Conservation (phyloP, 1,140 invertebrate genomes). For the Saccostrea cuccullata region DNA sequence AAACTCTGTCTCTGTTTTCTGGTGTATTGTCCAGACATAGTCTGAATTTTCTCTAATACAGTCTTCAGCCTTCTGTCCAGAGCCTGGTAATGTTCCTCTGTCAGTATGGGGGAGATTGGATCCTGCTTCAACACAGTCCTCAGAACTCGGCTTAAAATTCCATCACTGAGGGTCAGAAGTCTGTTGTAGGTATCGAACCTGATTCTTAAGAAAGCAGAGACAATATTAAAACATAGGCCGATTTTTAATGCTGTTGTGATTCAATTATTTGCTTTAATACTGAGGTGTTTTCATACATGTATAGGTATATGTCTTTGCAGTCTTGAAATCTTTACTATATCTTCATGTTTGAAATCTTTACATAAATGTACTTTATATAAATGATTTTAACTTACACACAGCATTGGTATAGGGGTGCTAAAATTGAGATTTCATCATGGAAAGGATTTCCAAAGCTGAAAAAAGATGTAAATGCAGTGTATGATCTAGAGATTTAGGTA, state of each 20-base stretch:
- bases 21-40: conserved; percentile 59
- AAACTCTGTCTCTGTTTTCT: conserved; percentile 42
- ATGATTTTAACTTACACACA: conserved; percentile 82
- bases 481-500: too few relatives aligned
- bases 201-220: conserved; percentile 56
- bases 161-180: conserved; percentile 83
- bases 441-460: conserved; percentile 89
- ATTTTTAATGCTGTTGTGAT: too few relatives aligned
- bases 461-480: neutral
- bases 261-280: too few relatives aligned
- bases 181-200: conserved; percentile 79
- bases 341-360: too few relatives aligned
- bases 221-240: neutral
- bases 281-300: too few relatives aligned
- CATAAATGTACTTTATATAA: neutral
- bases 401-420: conserved; percentile 93
- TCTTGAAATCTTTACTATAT: too few relatives aligned
- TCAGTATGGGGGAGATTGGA: conserved; percentile 84
- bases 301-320: too few relatives aligned
- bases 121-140: conserved; percentile 79
- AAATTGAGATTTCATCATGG: conserved; percentile 90
- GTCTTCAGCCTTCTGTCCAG: conserved; percentile 86
- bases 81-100: conserved; percentile 86
- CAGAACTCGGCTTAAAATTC: conserved; percentile 81
- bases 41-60: conserved; percentile 60